These are phyloP conservation scores for Sarcophaga variegata DNA, from an alignment of 2,888 invertebrate species.

Conservation along the genomic window DNA sequence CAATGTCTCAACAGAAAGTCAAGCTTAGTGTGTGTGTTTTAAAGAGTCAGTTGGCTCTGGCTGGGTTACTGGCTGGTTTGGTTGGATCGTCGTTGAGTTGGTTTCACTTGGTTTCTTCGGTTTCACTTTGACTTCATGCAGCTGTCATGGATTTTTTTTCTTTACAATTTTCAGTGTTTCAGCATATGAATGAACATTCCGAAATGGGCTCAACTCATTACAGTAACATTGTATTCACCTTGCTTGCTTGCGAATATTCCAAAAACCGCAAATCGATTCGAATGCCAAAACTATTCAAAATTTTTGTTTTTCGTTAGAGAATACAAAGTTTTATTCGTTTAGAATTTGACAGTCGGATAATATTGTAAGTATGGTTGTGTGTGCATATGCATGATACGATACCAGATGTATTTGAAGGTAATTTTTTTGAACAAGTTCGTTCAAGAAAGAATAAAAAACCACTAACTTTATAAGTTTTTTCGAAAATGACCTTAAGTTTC, in stretches of 20 bases:
- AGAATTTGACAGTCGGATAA: too few species aligned
- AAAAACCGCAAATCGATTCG: conserved; percentile 37
- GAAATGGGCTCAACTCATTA: conserved; percentile 22
- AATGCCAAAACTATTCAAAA: conserved; percentile 6
- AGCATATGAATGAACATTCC: conserved; percentile 45
- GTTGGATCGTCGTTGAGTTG: not conserved
- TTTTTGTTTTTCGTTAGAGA: not conserved
- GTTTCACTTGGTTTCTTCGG: conserved; percentile 58
- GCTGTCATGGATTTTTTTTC: conserved; percentile 56
- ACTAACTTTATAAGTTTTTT: too few species aligned
- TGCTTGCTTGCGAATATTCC: conserved; percentile 42
- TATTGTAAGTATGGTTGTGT: too few species aligned
- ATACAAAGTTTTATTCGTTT: too few species aligned
- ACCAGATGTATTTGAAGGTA: too few species aligned
- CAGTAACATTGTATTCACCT: conserved; percentile 41
- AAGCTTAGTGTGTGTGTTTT: conserved; percentile 53
- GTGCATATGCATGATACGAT: too few species aligned
- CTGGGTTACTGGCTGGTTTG: not conserved
- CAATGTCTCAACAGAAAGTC: conserved; percentile 58
- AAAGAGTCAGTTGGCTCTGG: conserved; percentile 47
- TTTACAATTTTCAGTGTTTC: conserved; percentile 13
- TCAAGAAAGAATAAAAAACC: too few species aligned
- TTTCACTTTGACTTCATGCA: conserved; percentile 64
- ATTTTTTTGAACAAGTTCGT: too few species aligned
- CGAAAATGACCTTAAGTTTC: too few species aligned